Evolutionary conservation across 2,113 vertebrate species (phyloP).

Genomic region (Pomatostomus ruficeps): DNA sequence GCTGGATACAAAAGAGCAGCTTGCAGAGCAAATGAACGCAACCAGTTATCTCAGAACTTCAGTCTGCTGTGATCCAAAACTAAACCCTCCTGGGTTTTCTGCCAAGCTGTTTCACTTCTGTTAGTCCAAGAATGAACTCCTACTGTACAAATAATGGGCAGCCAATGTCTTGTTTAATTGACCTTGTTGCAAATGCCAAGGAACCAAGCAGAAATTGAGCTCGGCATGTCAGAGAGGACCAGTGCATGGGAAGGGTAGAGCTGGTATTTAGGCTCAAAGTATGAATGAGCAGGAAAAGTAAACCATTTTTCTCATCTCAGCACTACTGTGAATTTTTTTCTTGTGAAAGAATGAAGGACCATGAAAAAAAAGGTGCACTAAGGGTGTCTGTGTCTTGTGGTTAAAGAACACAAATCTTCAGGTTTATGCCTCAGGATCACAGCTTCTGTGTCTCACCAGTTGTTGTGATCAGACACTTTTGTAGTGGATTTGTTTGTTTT

Average conservation of each 20-base stretch:
- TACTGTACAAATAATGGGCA: not conserved
- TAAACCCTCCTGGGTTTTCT: not conserved
- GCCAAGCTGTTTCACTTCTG: not conserved
- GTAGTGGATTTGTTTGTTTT: not conserved
- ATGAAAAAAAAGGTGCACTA: not conserved
- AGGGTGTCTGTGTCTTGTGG: not conserved
- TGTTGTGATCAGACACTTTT: not conserved
- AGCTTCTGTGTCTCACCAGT: not conserved
- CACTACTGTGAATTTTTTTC: not conserved
- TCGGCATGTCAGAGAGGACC: not conserved
- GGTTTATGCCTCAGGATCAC: not conserved
- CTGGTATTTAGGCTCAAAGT: not conserved
- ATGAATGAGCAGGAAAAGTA: not conserved
- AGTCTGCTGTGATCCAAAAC: not conserved
- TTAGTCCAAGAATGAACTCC: not conserved
- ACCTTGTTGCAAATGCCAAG: conserved; percentile 20
- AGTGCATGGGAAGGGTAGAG: not conserved
- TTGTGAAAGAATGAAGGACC: not conserved
- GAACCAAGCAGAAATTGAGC: not conserved
- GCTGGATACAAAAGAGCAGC: not conserved
- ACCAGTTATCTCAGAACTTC: not conserved
- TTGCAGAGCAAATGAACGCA: not conserved
- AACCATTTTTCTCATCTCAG: not conserved
- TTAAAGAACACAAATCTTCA: not conserved
- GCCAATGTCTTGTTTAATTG: conserved; percentile 24